Evolutionary conservation across 2,888 invertebrate genomes (phyloP).

Genomic region (Abscondita cerata): DNA sequence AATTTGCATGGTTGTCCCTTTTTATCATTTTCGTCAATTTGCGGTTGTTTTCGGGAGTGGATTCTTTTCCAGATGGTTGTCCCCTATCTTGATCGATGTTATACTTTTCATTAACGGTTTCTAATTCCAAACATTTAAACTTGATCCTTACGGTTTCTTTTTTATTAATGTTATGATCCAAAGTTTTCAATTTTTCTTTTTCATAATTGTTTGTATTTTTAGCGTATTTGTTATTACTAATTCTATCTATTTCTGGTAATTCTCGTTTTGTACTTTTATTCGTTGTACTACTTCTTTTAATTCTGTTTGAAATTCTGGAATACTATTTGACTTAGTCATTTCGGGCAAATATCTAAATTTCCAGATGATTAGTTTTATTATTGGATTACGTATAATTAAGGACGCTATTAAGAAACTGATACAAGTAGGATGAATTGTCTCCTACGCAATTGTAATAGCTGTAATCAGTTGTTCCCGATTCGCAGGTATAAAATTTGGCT

Average conservation of each 20-base stretch:
- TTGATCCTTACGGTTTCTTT: conserved; percentile 62
- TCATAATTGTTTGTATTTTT: conserved; percentile 58
- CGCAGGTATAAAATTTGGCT: too few relatives aligned
- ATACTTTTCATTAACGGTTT: conserved; percentile 61
- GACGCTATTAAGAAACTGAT: too few relatives aligned
- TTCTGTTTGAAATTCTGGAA: conserved; percentile 64
- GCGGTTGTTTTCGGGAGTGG: conserved; percentile 67
- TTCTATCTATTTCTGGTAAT: conserved; percentile 45
- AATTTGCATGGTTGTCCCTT: conserved; percentile 60
- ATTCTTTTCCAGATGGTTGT: conserved; percentile 70
- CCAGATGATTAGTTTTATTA: too few relatives aligned
- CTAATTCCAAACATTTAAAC: conserved; percentile 59
- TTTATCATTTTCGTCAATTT: conserved; percentile 45
- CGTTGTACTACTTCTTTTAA: conserved; percentile 58
- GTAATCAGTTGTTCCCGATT: too few relatives aligned
- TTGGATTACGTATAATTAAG: too few relatives aligned
- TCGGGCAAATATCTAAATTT: too few relatives aligned
- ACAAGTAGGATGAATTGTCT: too few relatives aligned
- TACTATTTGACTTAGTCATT: conserved; percentile 58
- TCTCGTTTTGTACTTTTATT: conserved; percentile 44
- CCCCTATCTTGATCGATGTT: conserved; percentile 54
- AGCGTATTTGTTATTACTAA: conserved; percentile 1
- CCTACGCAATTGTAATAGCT: too few relatives aligned
- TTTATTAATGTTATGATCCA: conserved; percentile 54
- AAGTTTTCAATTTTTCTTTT: conserved; percentile 61